Conservation (phyloP, 2,888 invertebrate genomes). For the Oxycera nigricornis region DNA sequence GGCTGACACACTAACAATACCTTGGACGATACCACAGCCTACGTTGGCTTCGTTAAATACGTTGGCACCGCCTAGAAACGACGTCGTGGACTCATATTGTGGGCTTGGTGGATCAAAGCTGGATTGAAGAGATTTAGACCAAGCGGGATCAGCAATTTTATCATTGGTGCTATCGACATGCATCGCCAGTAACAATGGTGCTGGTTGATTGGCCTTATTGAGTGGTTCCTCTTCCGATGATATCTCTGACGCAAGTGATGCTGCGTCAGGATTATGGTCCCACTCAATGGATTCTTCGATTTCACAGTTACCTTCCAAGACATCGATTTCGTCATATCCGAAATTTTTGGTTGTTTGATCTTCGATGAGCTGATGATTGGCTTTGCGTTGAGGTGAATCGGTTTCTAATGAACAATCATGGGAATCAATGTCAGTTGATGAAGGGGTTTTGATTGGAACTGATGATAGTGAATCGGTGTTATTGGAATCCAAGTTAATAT, state of each 20-base stretch:
- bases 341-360: conserved; percentile 16
- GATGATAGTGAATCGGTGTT: background rate
- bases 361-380: background rate
- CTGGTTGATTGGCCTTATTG: background rate
- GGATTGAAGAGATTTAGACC: background rate
- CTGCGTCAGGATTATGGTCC: background rate
- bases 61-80: background rate
- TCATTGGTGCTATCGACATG: conserved; percentile 5
- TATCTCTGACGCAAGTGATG: background rate
- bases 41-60: background rate
- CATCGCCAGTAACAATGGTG: background rate
- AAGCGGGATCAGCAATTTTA: background rate
- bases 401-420: background rate
- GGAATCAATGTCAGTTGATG: background rate
- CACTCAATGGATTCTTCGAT: background rate
- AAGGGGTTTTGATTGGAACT: background rate
- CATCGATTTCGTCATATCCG: background rate
- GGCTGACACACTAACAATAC: conserved; percentile 13
- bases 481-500: background rate
- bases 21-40: background rate
- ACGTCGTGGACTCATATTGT: background rate
- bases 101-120: background rate
- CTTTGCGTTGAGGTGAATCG: background rate
- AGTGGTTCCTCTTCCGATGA: background rate
- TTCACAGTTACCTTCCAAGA: too few relatives aligned